Percentiles rank a stretch among this genome's conserved stretches.
Conservation (phyloP, 2,797 vertebrate genomes). For the Austrolebias charrua region DNA sequence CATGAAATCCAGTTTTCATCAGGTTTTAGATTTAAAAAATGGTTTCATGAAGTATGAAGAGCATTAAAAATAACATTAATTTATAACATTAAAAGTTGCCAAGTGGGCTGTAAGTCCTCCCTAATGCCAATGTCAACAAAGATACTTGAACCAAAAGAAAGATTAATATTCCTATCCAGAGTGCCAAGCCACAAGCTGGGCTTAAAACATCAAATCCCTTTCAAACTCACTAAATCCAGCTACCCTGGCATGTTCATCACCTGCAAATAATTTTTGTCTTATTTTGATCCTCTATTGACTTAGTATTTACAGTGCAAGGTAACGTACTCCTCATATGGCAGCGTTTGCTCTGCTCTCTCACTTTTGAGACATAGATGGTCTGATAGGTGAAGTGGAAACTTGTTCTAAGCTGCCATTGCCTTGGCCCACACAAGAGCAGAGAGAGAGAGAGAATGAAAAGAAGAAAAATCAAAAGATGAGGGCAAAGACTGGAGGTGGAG, state of each 20-base stretch:
- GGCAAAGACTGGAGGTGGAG: conserved; percentile 26
- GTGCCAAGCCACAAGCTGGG: conserved; percentile 14
- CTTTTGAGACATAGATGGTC: conserved; percentile 74
- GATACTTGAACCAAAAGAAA: conserved; percentile 17
- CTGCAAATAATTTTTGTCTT: conserved; percentile 67
- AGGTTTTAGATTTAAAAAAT: not conserved
- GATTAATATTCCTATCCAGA: conserved; percentile 12
- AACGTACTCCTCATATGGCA: conserved; percentile 73
- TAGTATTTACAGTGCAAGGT: conserved; percentile 64
- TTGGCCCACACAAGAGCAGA: conserved; percentile 69
- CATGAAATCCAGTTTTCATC: not conserved
- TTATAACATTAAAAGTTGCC: too few species aligned
- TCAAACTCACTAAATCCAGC: conserved; percentile 28
- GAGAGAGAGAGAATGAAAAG: conserved; percentile 32
- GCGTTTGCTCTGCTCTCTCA: conserved; percentile 67
- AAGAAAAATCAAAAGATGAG: conserved; percentile 53
- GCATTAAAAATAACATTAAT: not conserved
- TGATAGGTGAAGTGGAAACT: conserved; percentile 77
- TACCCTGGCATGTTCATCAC: conserved; percentile 60
- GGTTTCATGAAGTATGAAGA: not conserved
- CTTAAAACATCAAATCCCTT: conserved; percentile 39
- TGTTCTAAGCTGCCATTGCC: conserved; percentile 67
- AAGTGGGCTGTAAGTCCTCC: not conserved
- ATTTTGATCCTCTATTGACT: conserved; percentile 64
- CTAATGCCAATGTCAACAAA: not conserved